phyloP scores from a whole-genome alignment of 2,113 vertebrate species.

The Pluvianellus socialis region DNA sequence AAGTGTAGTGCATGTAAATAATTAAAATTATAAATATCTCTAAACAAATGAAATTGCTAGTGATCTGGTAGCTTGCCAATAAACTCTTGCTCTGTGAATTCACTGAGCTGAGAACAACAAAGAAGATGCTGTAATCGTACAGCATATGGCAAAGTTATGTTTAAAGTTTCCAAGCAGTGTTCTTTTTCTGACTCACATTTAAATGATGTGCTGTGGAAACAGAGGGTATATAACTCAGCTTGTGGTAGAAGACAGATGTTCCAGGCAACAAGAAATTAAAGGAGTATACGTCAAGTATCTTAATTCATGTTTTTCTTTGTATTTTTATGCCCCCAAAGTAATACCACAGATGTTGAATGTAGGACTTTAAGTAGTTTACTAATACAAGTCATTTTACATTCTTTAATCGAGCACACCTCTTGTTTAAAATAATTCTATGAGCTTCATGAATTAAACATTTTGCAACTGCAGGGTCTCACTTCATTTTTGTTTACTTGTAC shows the following conservation, averaged over 20 bases:
- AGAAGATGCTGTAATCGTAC: background rate
- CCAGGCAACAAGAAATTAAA: conserved; percentile 27
- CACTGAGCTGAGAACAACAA: background rate
- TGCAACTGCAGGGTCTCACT: background rate
- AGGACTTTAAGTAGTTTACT: conserved; percentile 28
- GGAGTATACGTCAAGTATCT: conserved; percentile 4
- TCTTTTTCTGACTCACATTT: conserved; percentile 23
- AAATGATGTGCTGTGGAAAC: conserved; percentile 2
- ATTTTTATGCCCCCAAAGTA: conserved; percentile 47
- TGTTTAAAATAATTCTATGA: conserved; percentile 4
- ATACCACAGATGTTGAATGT: background rate
- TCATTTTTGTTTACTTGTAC: conserved; percentile 11
- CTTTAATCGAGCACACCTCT: background rate
- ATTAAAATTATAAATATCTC: conserved; percentile 38
- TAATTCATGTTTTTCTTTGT: conserved; percentile 22
- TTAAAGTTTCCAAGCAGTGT: conserved; percentile 17
- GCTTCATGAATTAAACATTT: conserved; percentile 17
- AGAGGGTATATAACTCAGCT: conserved; percentile 22
- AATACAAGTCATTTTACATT: background rate
- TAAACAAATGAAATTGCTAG: conserved; percentile 36
- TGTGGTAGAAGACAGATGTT: conserved; percentile 47
- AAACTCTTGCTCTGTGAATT: background rate
- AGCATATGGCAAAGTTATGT: conserved; percentile 24
- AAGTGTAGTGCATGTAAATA: conserved; percentile 19
- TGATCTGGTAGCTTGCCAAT: background rate